A percentile compares a stretch with the other conserved stretches of the same genome.
These are phyloP conservation scores for Carcharodon carcharias DNA, from an alignment of 2,797 vertebrate species.

Conservation along the genomic window DNA sequence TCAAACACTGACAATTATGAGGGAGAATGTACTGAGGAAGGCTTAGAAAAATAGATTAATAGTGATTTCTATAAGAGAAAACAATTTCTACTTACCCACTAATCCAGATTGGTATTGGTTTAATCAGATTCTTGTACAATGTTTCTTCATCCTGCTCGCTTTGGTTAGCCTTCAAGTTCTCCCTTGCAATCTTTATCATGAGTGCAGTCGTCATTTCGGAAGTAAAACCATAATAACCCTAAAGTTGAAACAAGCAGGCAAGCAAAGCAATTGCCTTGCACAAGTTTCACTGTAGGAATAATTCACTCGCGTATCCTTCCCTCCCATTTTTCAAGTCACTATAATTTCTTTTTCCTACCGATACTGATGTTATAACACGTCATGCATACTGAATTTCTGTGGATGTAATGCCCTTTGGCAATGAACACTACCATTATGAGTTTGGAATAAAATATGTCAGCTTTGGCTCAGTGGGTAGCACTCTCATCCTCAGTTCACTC, in stretches of 20 bases:
- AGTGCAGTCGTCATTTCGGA: constrained; percentile 61
- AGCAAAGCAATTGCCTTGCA: neutral
- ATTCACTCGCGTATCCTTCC: neutral
- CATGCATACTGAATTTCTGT: neutral
- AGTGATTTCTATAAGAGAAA: neutral
- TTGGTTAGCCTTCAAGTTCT: constrained; percentile 63
- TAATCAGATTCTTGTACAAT: constrained; percentile 48
- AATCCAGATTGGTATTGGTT: constrained; percentile 78
- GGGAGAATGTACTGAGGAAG: neutral
- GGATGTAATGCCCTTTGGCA: neutral
- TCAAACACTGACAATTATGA: neutral
- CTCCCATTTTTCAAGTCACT: neutral
- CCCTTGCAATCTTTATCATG: constrained; percentile 67
- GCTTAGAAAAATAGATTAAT: neutral
- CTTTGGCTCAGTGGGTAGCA: neutral
- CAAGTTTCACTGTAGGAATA: neutral
- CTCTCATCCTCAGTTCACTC: no score
- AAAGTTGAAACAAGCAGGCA: constrained; percentile 38
- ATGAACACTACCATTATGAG: neutral
- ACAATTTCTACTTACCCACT: constrained; percentile 59
- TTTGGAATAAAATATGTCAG: neutral
- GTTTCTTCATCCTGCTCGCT: constrained; percentile 55
- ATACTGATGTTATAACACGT: neutral
- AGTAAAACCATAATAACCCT: constrained; percentile 75
- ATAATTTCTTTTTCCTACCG: neutral